Conservation (phyloP, 1,140 invertebrate species). For the Hylyphantes graminicola region DNA sequence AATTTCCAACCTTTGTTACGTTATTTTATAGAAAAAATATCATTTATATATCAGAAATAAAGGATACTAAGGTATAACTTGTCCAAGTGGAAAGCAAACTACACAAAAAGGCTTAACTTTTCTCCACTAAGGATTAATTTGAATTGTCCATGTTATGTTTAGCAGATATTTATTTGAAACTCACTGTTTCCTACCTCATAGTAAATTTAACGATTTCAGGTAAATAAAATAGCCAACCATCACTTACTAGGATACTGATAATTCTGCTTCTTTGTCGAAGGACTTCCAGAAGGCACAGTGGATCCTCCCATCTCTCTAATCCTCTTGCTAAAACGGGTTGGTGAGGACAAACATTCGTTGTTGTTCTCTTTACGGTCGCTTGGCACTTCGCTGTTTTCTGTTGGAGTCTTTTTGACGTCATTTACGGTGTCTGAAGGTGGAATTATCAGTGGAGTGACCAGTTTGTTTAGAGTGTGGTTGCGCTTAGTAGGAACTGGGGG, state of each 20-base stretch:
- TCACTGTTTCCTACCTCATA: too few species aligned
- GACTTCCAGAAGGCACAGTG: conserved; percentile 9
- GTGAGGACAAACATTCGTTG: conserved; percentile 20
- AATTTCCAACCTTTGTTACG: too few species aligned
- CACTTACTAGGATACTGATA: conserved; percentile 41
- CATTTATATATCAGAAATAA: not conserved
- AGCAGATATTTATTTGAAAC: too few species aligned
- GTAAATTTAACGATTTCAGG: too few species aligned
- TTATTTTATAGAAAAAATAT: too few species aligned
- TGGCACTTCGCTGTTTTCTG: not conserved
- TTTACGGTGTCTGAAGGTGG: not conserved
- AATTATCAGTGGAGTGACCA: not conserved
- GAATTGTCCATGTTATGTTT: too few species aligned
- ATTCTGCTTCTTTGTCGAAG: conserved; percentile 24
- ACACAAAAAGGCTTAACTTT: too few species aligned
- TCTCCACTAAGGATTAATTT: too few species aligned
- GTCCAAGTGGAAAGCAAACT: too few species aligned
- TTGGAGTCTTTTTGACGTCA: conserved; percentile 3
- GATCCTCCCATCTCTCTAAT: conserved; percentile 24
- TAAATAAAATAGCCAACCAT: not conserved
- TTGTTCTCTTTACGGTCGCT: conserved; percentile 46
- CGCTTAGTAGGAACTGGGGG: conserved; percentile 38
- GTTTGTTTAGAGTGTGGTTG: conserved; percentile 7
- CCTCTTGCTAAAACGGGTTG: conserved; percentile 48
- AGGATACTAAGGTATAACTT: not conserved